phyloP scores from a whole-genome alignment of 1,140 invertebrate genomes.

The Halictus rubicundus region DNA sequence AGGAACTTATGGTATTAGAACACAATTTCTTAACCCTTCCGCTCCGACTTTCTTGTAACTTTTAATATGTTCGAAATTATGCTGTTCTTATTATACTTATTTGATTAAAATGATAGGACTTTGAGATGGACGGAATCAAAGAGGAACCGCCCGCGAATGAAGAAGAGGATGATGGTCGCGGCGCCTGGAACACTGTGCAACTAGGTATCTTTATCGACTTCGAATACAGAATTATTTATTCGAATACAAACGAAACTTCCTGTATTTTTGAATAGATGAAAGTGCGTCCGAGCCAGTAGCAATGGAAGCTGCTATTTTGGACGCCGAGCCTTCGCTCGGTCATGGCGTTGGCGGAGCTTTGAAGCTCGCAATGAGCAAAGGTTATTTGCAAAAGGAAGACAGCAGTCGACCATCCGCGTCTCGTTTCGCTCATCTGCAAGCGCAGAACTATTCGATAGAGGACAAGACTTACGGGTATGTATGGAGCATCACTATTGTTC shows the following conservation, averaged over 20 bases:
- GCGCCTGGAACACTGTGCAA: conserved; percentile 88
- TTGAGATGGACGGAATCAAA: conserved; percentile 82
- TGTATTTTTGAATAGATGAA: conserved; percentile 70
- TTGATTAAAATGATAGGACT: conserved; percentile 79
- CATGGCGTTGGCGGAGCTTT: conserved; percentile 95
- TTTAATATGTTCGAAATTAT: not conserved
- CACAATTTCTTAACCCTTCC: not conserved
- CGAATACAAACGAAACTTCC: not conserved
- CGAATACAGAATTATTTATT: not conserved
- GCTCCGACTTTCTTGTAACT: not conserved
- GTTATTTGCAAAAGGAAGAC: conserved; percentile 93
- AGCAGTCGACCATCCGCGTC: conserved; percentile 86
- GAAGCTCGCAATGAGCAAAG: conserved; percentile 96
- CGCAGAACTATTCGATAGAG: conserved; percentile 97
- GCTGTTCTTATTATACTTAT: not conserved
- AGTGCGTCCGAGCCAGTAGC: conserved; percentile 74
- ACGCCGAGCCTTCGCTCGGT: conserved; percentile 97
- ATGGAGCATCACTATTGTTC: conserved; percentile 49
- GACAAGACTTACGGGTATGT: conserved; percentile 93
- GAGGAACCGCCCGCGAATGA: conserved; percentile 78
- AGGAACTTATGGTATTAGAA: conserved; percentile 88
- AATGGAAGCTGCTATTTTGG: conserved; percentile 89
- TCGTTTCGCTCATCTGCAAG: conserved; percentile 89
- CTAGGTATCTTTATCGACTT: conserved; percentile 76
- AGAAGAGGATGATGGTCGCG: conserved; percentile 81